Evolutionary conservation across 2,113 vertebrate species (phyloP), one percentile per base, ranked within the genome.

Genomic region (Paedocypris sp.): DNA sequence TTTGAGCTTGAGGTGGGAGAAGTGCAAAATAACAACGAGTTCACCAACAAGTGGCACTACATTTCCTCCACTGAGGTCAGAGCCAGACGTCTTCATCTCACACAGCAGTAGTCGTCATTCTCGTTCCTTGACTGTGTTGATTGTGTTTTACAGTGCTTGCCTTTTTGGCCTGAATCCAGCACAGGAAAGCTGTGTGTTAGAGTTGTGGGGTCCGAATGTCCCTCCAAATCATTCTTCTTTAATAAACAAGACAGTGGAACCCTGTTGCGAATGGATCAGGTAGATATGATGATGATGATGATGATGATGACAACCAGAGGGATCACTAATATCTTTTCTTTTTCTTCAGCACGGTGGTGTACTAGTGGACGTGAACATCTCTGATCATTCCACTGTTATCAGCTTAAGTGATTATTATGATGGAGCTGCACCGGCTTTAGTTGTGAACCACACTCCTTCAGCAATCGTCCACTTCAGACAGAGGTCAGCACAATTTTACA

Each of bases 1-100:
- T 84, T 87, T 16, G 95, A 99, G 64, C 75, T 99, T 41, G 93
- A 97, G 81, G 87, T 97, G 13, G 92, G 95, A 12, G 94, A 98
- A 65, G 74, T 92, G n/a, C 75, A 70, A 52, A 61, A 68, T 8
- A 65, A 79, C 58, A 76, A 75, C 6, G 45, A 78, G 31, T 77
- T 76, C n/a, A 80, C 79, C 43, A 80, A 71, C 50, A 92, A 81
- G 54, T 97, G 94, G 94, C 88, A 85, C 79, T 98, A 97, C 52
- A 76, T 96, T 39, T 69, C 86, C 1, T 67, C 89, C 64, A 81
- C 84, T 1, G 95, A 98, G 89, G 94, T 97, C 39, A 32, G 53
- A 10, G 7, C 18, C 4, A 12, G n/a, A 16, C 1, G 2, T 11
- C 3, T 56, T 28, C 41, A 15, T 41, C 35, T n/a, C 29, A 31